These are phyloP conservation scores for Drosophila prolongata DNA, from an alignment of 2,888 invertebrate genomes.

Conservation along the genomic window DNA sequence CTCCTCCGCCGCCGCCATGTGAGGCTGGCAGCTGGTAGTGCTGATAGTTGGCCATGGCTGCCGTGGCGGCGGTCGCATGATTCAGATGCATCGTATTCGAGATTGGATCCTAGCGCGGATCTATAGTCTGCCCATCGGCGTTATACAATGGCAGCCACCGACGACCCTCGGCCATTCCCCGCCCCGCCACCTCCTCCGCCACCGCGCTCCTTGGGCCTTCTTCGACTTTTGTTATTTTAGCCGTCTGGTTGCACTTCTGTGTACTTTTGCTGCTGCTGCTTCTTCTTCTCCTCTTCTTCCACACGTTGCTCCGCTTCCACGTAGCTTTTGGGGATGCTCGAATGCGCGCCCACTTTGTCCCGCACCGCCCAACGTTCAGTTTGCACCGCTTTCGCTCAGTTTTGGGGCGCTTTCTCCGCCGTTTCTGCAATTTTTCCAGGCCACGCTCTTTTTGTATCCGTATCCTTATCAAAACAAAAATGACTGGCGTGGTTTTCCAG, in stretches of 20 bases:
- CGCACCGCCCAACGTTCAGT: constrained; percentile 57
- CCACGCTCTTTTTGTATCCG: constrained; percentile 78
- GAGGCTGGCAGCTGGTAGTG: constrained; percentile 80
- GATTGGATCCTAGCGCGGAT: constrained; percentile 47
- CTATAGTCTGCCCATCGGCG: constrained; percentile 53
- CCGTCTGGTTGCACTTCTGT: constrained; percentile 67
- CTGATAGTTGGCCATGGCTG: constrained; percentile 82
- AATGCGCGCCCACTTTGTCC: constrained; percentile 46
- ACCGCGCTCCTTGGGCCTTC: constrained; percentile 51
- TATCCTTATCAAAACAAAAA: constrained; percentile 83
- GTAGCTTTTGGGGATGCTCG: constrained; percentile 53
- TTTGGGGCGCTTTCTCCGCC: constrained; percentile 63
- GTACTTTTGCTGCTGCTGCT: constrained; percentile 39
- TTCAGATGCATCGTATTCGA: constrained; percentile 81
- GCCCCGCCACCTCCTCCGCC: constrained; percentile 33
- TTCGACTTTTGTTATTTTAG: constrained; percentile 76
- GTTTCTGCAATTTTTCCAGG: constrained; percentile 71
- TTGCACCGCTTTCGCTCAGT: constrained; percentile 59
- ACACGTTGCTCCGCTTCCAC: constrained; percentile 66
- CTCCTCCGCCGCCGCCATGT: constrained; percentile 58
- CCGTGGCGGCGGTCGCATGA: constrained; percentile 80
- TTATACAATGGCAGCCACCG: constrained; percentile 36
- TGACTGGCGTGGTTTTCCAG: constrained; percentile 79
- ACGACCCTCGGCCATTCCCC: constrained; percentile 26
- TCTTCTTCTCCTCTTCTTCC: constrained; percentile 41